phyloP scores from a whole-genome alignment of 2,888 invertebrate species.

The Drosophila quasianomalipes region DNA sequence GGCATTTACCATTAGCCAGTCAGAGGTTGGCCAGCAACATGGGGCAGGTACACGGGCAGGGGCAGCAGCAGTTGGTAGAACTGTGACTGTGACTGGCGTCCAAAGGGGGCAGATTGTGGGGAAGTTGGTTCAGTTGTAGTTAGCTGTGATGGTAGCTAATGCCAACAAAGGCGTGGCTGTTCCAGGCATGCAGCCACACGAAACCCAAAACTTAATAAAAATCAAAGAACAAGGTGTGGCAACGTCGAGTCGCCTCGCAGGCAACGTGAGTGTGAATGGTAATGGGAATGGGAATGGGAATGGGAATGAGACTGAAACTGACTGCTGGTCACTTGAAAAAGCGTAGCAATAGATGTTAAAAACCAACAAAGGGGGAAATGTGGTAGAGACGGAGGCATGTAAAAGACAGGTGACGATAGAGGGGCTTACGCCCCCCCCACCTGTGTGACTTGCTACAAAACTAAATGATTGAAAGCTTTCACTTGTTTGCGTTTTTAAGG shows the following conservation, averaged over 20 bases:
- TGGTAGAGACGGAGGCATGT: slow-evolving; percentile 2
- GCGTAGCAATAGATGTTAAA: slow-evolving; percentile 31
- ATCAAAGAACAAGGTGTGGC: slow-evolving; percentile 79
- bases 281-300: neutral
- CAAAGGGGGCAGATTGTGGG: slow-evolving; percentile 19
- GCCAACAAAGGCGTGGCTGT: slow-evolving; percentile 67
- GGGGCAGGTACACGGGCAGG: neutral
- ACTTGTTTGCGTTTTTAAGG: slow-evolving; percentile 71
- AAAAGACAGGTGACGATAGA: slow-evolving; percentile 11
- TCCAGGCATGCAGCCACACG: slow-evolving; percentile 46
- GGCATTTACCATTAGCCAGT: slow-evolving; percentile 76
- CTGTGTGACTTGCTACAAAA: slow-evolving; percentile 17
- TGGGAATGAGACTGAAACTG: slow-evolving; percentile 36
- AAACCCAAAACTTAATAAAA: slow-evolving; percentile 75
- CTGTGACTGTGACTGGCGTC: neutral
- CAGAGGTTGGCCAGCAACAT: slow-evolving; percentile 10
- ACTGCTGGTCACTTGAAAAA: slow-evolving; percentile 62
- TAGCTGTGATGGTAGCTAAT: slow-evolving; percentile 33
- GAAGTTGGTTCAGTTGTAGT: slow-evolving; percentile 18
- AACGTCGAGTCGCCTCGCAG: slow-evolving; percentile 20
- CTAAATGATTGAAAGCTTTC: slow-evolving; percentile 79
- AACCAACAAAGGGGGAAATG: slow-evolving; percentile 19
- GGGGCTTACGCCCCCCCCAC: too few species aligned
- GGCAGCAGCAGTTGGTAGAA: neutral
- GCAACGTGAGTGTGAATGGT: slow-evolving; percentile 1